phyloP scores from a whole-genome alignment of 2,113 vertebrate genomes.

The pig (Sus scrofa) region T2T-Sscrofa CM000814.6:135582501-135583000 shows the following conservation, averaged over 20 bases:
- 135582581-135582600: neutral
- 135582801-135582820: too few species aligned
- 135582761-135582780: neutral
- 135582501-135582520: neutral
- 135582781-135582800: neutral
- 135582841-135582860: neutral
- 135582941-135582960: neutral
- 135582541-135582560: slow-evolving; percentile 14
- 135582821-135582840: neutral
- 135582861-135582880: neutral
- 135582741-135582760: neutral
- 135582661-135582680: neutral
- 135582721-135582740: neutral
- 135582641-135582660: neutral
- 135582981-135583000: neutral
- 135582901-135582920: neutral
- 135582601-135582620: neutral
- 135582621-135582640: neutral
- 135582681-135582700: neutral
- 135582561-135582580: neutral
- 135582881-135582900: neutral
- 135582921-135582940: neutral
- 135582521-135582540: neutral
- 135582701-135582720: neutral
- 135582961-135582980: neutral